Percentiles rank a stretch among this genome's conserved stretches.
Evolutionary conservation across 1,140 invertebrate species (phyloP).

Genomic region (Stegodyphus mimosarum): DNA sequence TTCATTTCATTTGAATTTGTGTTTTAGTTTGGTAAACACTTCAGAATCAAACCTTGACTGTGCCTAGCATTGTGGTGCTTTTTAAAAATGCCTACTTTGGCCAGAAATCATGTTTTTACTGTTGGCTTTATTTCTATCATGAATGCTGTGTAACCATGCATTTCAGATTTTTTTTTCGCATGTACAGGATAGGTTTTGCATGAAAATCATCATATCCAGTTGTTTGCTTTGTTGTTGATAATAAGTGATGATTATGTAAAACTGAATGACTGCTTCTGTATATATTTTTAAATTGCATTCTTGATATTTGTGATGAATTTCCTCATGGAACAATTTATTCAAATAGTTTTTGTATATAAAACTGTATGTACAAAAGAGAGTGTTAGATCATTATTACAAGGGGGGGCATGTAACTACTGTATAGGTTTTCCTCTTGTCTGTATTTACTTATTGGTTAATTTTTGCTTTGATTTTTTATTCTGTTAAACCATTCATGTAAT

Average conservation of each 20-base stretch:
- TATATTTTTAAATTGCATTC: slow-evolving; percentile 38
- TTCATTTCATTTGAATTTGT: neutral
- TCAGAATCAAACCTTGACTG: neutral
- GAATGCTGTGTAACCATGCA: neutral
- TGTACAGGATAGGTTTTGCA: slow-evolving; percentile 7
- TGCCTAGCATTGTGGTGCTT: neutral
- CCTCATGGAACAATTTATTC: slow-evolving; percentile 14
- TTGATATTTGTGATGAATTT: slow-evolving; percentile 44
- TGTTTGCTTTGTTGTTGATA: slow-evolving; percentile 44
- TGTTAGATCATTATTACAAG: too few species aligned
- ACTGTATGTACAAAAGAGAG: too few species aligned
- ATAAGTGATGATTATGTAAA: slow-evolving; percentile 30
- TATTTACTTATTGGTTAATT: too few species aligned
- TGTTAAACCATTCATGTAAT: too few species aligned
- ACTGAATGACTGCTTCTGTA: slow-evolving; percentile 43
- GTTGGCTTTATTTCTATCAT: too few species aligned
- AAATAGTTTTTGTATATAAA: too few species aligned
- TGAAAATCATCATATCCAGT: slow-evolving; percentile 35
- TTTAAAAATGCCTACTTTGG: neutral
- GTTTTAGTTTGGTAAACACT: neutral
- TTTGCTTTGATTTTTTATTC: too few species aligned
- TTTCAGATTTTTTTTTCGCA: neutral
- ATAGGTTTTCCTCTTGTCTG: too few species aligned
- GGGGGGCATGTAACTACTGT: too few species aligned
- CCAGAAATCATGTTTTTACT: neutral